Percentiles rank a stretch among this genome's conserved stretches.
Conservation (phyloP, 2,113 vertebrate species). For the Empidonax traillii region DNA sequence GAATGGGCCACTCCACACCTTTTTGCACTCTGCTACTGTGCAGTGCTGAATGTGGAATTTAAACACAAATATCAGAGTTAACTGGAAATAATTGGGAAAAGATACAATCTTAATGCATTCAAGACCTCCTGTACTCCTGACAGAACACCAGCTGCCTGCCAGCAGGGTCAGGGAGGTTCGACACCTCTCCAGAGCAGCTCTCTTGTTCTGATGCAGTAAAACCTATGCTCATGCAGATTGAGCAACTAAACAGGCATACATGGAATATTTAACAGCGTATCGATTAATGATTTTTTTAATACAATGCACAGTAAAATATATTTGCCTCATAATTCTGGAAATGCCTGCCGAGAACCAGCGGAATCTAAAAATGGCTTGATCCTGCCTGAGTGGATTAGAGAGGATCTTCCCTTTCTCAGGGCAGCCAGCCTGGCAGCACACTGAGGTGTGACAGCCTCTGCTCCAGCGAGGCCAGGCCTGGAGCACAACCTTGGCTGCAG, state of each 20-base stretch:
- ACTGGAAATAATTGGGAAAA: neutral
- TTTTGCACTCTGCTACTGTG: fast-evolving
- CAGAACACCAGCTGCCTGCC: neutral
- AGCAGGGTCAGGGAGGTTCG: neutral
- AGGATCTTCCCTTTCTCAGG: too few species aligned
- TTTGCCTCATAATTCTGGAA: neutral
- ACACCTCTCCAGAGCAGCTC: neutral
- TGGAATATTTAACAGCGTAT: neutral
- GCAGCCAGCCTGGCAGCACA: neutral
- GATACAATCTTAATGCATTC: neutral
- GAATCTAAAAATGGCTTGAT: neutral
- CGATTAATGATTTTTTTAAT: neutral
- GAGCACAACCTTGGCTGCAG: fast-evolving
- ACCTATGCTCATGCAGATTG: neutral
- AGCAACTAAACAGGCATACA: fast-evolving
- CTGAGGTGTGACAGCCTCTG: fast-evolving
- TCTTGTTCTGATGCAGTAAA: fast-evolving
- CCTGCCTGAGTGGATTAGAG: neutral
- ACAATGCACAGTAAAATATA: neutral
- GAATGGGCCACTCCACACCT: neutral
- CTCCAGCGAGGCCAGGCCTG: neutral
- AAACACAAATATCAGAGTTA: too few species aligned
- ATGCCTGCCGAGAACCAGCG: neutral
- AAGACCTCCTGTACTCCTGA: too few species aligned
- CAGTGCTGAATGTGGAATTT: neutral